Conservation (phyloP, 1,140 invertebrate genomes). For the Galendromus occidentalis region DNA sequence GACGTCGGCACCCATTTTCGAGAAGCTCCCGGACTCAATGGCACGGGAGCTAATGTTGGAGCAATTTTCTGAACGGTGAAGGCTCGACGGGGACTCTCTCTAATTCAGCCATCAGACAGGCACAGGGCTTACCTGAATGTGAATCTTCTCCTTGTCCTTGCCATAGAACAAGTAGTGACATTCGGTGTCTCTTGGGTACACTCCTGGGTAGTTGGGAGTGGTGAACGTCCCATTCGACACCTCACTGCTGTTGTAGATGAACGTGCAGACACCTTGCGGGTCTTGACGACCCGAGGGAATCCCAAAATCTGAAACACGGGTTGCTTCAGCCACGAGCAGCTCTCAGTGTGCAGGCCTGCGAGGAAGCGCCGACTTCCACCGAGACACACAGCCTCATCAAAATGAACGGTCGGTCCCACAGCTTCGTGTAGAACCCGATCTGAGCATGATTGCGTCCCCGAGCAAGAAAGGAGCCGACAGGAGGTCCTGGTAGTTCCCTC, state of each 20-base stretch:
- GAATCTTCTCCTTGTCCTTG: slow-evolving; percentile 50
- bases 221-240: slow-evolving; percentile 55
- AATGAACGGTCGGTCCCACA: too few relatives aligned
- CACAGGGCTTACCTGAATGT: slow-evolving; percentile 31
- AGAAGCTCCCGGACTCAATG: not conserved
- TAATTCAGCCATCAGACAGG: not conserved
- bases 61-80: not conserved
- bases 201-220: slow-evolving; percentile 78
- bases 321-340: too few relatives aligned
- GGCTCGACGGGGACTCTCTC: not conserved
- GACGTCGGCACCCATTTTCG: not conserved
- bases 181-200: slow-evolving; percentile 71
- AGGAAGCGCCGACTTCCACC: too few relatives aligned
- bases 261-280: slow-evolving; percentile 28
- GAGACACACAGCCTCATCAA: too few relatives aligned
- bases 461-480: too few relatives aligned
- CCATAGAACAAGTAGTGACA: slow-evolving; percentile 89
- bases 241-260: slow-evolving; percentile 43
- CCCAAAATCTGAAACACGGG: slow-evolving; percentile 34
- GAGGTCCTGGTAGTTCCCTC: too few relatives aligned
- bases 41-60: not conserved
- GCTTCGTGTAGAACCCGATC: too few relatives aligned
- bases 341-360: too few relatives aligned
- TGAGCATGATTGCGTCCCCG: too few relatives aligned
- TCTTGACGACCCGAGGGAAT: slow-evolving; percentile 50